phyloP scores from a whole-genome alignment of 92 coral and sea anemone genomes.

The Virgularia gustaviana region DNA sequence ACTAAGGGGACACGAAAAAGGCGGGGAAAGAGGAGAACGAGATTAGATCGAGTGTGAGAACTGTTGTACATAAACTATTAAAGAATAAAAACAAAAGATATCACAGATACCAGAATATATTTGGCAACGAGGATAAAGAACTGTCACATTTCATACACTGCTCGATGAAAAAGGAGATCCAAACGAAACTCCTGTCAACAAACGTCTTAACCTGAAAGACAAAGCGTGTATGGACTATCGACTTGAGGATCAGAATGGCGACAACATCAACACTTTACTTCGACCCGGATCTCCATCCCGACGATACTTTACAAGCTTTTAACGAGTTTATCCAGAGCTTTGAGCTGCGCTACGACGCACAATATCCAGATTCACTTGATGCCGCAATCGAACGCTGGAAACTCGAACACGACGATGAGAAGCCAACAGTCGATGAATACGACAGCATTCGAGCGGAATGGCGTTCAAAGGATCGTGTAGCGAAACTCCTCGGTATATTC shows the following conservation, averaged over 20 bases:
- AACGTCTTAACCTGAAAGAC: no score
- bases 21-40: no score
- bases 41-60: no score
- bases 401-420: not conserved
- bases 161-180: no score
- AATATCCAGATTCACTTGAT: slow-evolving; percentile 13
- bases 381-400: slow-evolving; percentile 18
- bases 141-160: no score
- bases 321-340: not conserved
- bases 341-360: slow-evolving; percentile 10
- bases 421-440: slow-evolving; percentile 1
- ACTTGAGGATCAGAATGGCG: no score
- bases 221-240: no score
- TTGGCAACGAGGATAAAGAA: slow-evolving; percentile 1
- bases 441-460: not conserved
- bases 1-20: no score
- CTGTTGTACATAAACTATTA: no score
- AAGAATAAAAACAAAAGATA: no score
- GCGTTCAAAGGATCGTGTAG: slow-evolving; percentile 1
- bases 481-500: slow-evolving; percentile 7
- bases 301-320: not conserved
- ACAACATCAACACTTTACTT: slow-evolving; percentile 16
- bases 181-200: no score
- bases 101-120: no score
- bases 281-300: slow-evolving; percentile 10